Conservation (phyloP, 2,113 vertebrate genomes). For the Calypte anna region DNA sequence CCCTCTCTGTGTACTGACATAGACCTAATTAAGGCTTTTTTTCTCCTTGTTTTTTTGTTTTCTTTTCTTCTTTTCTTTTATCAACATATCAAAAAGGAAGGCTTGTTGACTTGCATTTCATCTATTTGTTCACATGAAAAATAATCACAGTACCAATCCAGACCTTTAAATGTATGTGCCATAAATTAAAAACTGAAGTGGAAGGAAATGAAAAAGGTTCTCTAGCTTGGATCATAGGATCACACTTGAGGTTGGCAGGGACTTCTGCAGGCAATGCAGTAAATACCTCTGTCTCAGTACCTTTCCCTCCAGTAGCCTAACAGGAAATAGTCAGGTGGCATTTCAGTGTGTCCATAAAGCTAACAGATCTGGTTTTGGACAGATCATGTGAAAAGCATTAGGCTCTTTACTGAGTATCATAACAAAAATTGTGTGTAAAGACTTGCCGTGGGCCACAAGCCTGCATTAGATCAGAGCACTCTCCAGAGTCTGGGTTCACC, state of each 20-base stretch:
- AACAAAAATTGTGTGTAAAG: not conserved
- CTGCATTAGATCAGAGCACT: not conserved
- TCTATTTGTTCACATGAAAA: not conserved
- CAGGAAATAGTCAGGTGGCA: not conserved
- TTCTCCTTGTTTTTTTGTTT: not conserved
- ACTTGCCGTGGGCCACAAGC: not conserved
- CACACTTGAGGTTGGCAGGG: not conserved
- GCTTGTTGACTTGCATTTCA: not conserved
- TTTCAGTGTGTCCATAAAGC: not conserved
- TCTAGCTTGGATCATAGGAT: not conserved
- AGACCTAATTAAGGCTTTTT: not conserved
- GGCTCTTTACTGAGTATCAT: not conserved
- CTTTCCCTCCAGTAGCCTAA: not conserved
- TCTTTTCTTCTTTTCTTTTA: not conserved
- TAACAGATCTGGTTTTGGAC: not conserved
- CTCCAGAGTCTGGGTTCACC: not conserved
- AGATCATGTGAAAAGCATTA: not conserved
- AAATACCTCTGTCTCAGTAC: not conserved
- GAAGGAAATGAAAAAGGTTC: not conserved
- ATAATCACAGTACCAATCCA: not conserved
- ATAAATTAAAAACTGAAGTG: not conserved
- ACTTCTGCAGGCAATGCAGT: not conserved
- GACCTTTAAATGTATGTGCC: not conserved
- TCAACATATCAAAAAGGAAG: not conserved
- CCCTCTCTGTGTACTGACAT: fast-evolving